Percentiles rank a stretch among this genome's conserved stretches.
These are phyloP conservation scores for Heteropelma amictum DNA, from an alignment of 2,888 invertebrate species.

Conservation along the genomic window DNA sequence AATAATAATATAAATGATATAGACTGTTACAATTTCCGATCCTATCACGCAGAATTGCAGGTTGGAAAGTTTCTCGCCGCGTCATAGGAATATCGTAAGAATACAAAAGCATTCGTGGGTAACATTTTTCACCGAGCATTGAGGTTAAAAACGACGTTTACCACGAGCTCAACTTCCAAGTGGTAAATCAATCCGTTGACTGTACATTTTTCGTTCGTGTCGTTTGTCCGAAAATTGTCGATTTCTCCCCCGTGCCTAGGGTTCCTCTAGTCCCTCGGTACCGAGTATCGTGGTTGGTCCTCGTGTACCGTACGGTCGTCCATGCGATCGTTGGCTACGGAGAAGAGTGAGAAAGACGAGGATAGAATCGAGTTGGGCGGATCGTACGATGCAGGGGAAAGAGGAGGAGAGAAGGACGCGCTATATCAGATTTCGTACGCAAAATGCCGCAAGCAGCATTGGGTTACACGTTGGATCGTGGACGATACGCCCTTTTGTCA, in stretches of 20 bases:
- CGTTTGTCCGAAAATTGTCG: background rate
- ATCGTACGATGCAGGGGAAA: background rate
- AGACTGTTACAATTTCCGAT: no score
- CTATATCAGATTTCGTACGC: background rate
- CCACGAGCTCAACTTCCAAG: no score
- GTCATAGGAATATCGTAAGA: no score
- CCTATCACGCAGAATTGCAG: no score
- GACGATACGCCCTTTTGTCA: slow-evolving; percentile 57
- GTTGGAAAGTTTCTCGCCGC: no score
- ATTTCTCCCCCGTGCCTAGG: slow-evolving; percentile 6
- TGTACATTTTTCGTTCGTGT: background rate
- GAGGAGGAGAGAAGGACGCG: background rate
- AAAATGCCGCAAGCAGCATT: slow-evolving; percentile 4
- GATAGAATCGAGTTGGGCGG: slow-evolving; percentile 35
- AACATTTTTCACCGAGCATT: no score
- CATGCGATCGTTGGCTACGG: slow-evolving; percentile 40
- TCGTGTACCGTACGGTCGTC: slow-evolving; percentile 43
- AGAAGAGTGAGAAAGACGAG: slow-evolving; percentile 35
- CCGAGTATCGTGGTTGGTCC: slow-evolving; percentile 39
- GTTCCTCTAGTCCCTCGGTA: background rate
- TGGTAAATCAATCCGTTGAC: no score
- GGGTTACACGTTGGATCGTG: background rate
- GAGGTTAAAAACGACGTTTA: no score
- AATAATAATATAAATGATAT: no score
- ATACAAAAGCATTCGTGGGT: no score